Evolutionary conservation across 1,140 invertebrate species (phyloP), one percentile per base, ranked within the genome.

Genomic region (Hypothenemus hampei): DNA sequence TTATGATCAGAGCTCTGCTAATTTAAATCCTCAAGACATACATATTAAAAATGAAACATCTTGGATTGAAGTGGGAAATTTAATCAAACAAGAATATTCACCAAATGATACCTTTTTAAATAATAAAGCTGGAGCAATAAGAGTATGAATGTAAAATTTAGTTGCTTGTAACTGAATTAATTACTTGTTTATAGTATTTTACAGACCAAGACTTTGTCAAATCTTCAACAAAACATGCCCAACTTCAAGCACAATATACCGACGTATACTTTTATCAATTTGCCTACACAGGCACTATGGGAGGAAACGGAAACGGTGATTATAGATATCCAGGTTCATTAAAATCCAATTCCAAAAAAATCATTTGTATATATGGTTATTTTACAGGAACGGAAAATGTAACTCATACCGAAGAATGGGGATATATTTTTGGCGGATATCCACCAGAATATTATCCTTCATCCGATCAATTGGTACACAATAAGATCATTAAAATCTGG

Each of bases 401-500:
- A 24, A 56, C 44, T 33, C 53, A 56, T n/a, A 46, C 33, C 11
- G 53, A 56, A 26, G 45, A 56, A 22, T 35, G 33, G 44, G 21
- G 7, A 19, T 56, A 56, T 16, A 37, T 56, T 0, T 48, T 47
- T 22, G 21, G 41, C 4, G 35, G 53, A 18, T 22, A 16, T 7
- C 21, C 21, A 23, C 10, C 36, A 4, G 20, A 47, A 4, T 29
- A 21, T 13, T 54, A 13, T 19, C 26, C 51, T 4, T n/a, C 36
- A 45, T 10, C 11, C 23, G 41, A 54, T 24, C 51, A 36, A 26
- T 21, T 54, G 10, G 41, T 54, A 5, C 50, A 51, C 15, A 52
- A 63, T 10, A 72, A 75, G 37, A 76, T 81, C 72, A 72, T 79
- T 1, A 74, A 73, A 58, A 69, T 82, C 70, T 81, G 79, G 79